A percentile compares a stretch with the other conserved stretches of the same genome.
These are phyloP conservation scores for Gymnosoma rotundatum DNA, from an alignment of 2,888 invertebrate genomes.

Conservation along the genomic window DNA sequence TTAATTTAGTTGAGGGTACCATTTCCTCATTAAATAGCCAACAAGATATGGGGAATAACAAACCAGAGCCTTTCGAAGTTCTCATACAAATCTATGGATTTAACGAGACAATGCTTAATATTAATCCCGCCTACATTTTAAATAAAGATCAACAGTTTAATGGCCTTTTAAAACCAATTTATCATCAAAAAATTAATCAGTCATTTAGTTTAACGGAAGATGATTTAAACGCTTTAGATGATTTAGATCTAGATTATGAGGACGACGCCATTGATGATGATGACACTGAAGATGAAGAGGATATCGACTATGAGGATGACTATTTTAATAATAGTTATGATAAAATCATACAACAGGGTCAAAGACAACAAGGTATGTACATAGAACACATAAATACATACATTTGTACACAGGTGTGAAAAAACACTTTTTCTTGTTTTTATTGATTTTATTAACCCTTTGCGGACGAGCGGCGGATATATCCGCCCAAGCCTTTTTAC, in stretches of 20 bases:
- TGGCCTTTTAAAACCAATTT: slow-evolving; percentile 72
- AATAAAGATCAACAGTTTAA: slow-evolving; percentile 74
- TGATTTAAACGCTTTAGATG: slow-evolving; percentile 51
- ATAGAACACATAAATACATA: neutral
- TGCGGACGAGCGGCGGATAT: too few species aligned
- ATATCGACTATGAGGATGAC: slow-evolving; percentile 63
- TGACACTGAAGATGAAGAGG: slow-evolving; percentile 48
- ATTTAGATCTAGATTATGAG: slow-evolving; percentile 42
- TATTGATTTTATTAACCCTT: slow-evolving; percentile 29
- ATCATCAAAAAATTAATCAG: slow-evolving; percentile 33
- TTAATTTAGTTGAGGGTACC: slow-evolving; percentile 75
- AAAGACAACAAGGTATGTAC: slow-evolving; percentile 75
- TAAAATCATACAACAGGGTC: slow-evolving; percentile 76
- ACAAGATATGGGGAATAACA: neutral
- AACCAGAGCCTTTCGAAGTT: slow-evolving; percentile 74
- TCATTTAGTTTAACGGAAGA: slow-evolving; percentile 53
- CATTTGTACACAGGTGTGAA: too few species aligned
- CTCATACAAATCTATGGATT: slow-evolving; percentile 77
- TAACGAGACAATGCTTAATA: slow-evolving; percentile 73
- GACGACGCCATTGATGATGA: slow-evolving; percentile 54
- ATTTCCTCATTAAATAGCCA: slow-evolving; percentile 70
- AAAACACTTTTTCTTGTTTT: neutral
- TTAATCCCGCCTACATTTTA: slow-evolving; percentile 74
- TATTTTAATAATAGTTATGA: slow-evolving; percentile 70
- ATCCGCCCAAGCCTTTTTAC: too few species aligned